A percentile compares a stretch with the other conserved stretches of the same genome.
Evolutionary conservation across 2,113 vertebrate genomes (phyloP).

Genomic region (Myotis lucifugus): DNA sequence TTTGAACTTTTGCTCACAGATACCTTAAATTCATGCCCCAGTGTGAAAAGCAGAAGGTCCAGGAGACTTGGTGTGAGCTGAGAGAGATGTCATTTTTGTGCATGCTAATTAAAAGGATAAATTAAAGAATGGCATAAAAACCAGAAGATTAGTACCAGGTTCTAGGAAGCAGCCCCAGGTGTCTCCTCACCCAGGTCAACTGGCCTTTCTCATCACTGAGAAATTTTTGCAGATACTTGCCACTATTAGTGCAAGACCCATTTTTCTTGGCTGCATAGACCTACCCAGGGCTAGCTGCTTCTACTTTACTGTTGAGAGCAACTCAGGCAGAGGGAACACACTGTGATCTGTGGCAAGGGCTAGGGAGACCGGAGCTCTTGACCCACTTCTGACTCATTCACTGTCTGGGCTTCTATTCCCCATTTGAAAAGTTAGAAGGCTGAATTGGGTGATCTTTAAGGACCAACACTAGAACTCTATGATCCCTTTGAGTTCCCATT

Average conservation of each 20-base stretch:
- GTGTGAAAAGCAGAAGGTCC: conserved; percentile 70
- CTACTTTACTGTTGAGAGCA: neutral
- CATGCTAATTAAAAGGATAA: conserved; percentile 79
- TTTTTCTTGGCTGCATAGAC: neutral
- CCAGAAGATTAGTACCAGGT: conserved; percentile 54
- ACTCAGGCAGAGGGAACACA: neutral
- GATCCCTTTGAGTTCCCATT: neutral
- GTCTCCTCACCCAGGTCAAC: conserved; percentile 2
- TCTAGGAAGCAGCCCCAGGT: conserved; percentile 38
- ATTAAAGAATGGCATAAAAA: conserved; percentile 71
- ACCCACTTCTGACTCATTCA: neutral
- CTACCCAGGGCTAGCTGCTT: neutral
- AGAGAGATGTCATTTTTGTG: conserved; percentile 70
- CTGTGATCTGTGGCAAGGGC: neutral
- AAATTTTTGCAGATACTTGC: conserved; percentile 33
- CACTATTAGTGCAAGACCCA: neutral
- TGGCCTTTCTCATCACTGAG: conserved; percentile 25
- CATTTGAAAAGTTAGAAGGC: neutral
- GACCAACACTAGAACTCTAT: neutral
- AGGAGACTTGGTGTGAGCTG: conserved; percentile 58
- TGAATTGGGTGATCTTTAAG: neutral
- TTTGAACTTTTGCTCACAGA: conserved; percentile 81
- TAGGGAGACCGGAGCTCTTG: neutral
- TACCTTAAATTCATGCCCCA: conserved; percentile 73
- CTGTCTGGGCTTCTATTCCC: neutral